These are phyloP conservation scores for Malurus alboscapulatus DNA, from an alignment of 2,113 vertebrate species.

Conservation along the genomic window DNA sequence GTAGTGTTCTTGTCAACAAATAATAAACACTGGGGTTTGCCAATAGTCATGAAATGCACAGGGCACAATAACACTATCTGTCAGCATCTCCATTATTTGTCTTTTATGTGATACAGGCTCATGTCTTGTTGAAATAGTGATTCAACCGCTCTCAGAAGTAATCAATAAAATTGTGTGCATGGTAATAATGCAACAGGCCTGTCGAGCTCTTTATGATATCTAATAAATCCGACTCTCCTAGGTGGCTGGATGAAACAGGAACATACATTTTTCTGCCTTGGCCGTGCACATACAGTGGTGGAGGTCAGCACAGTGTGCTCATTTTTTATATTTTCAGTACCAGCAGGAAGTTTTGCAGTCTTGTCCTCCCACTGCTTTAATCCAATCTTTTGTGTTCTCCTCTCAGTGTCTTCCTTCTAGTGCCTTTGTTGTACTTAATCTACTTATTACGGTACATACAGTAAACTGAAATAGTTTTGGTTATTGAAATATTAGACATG, in stretches of 20 bases:
- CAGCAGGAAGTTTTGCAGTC: neutral
- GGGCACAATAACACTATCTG: neutral
- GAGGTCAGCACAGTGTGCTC: neutral
- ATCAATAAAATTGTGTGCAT: neutral
- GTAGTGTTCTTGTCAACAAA: neutral
- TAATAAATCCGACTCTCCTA: neutral
- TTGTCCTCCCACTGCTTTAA: constrained; percentile 14
- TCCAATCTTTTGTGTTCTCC: neutral
- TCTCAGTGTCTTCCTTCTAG: neutral
- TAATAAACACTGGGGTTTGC: neutral
- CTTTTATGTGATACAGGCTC: neutral
- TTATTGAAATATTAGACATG: neutral
- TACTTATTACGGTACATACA: neutral
- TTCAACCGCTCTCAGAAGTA: neutral
- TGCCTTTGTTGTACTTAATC: neutral
- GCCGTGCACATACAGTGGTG: neutral
- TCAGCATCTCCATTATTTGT: neutral
- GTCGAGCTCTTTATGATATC: neutral
- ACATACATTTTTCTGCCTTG: neutral
- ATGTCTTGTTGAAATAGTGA: neutral
- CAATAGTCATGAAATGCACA: neutral
- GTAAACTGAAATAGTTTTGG: neutral
- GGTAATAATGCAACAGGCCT: neutral
- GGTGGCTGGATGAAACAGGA: neutral
- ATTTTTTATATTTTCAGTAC: neutral